Evolutionary conservation across 2,797 vertebrate species (phyloP).

Genomic region (Siniperca undulata): DNA sequence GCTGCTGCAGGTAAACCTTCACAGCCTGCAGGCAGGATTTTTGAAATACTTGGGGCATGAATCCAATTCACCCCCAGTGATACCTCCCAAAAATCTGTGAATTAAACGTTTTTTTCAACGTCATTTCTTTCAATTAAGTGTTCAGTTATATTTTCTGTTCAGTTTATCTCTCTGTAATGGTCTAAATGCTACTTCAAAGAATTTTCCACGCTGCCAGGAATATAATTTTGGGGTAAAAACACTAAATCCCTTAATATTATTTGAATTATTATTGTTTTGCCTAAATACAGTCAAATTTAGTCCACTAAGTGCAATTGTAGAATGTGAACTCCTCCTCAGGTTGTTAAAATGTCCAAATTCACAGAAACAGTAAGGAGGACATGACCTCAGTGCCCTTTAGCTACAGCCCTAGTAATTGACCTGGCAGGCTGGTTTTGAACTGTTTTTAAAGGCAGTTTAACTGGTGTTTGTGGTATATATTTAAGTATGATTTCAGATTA

Average conservation of each 20-base stretch:
- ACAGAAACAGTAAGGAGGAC: no score
- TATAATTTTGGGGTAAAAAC: not conserved
- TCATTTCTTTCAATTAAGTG: not conserved
- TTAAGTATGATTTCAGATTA: not conserved
- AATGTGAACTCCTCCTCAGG: not conserved
- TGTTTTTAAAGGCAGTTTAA: not conserved
- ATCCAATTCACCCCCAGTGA: not conserved
- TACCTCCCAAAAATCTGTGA: not conserved
- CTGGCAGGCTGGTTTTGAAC: not conserved
- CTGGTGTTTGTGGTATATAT: not conserved
- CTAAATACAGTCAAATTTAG: not conserved
- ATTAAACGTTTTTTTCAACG: not conserved
- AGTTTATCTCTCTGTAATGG: not conserved
- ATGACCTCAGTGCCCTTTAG: not conserved
- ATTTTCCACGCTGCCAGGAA: not conserved
- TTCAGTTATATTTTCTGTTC: not conserved
- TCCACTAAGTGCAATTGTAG: not conserved
- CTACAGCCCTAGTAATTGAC: not conserved
- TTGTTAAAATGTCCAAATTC: not conserved
- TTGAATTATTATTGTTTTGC: not conserved
- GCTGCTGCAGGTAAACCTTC: not conserved
- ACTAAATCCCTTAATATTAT: not conserved
- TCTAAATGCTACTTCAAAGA: not conserved
- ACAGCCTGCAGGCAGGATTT: not conserved
- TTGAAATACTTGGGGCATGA: not conserved